These are phyloP conservation scores for Hypocryptadius cinnamomeus DNA, from an alignment of 2,113 vertebrate species.

Conservation along the genomic window DNA sequence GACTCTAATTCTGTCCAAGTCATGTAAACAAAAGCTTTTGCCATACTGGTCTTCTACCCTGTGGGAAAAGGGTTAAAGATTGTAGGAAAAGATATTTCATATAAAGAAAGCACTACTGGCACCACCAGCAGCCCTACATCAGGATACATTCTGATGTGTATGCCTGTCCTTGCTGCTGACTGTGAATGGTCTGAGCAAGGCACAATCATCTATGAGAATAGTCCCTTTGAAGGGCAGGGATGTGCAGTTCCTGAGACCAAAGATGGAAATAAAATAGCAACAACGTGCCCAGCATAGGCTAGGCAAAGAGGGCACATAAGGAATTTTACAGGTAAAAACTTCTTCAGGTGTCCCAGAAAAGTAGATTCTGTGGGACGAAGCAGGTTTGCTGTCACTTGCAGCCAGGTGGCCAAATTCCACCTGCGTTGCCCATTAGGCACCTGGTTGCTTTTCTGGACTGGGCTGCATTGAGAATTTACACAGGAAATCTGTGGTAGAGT, in stretches of 20 bases:
- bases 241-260: background rate
- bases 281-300: background rate
- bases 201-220: background rate
- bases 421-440: background rate
- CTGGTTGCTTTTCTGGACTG: background rate
- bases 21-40: background rate
- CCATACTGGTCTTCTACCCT: background rate
- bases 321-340: background rate
- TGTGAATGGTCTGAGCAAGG: background rate
- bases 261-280: background rate
- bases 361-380: fast-evolving
- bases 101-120: background rate
- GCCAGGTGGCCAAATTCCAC: background rate
- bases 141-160: background rate
- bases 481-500: background rate
- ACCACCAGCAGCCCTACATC: background rate
- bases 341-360: background rate
- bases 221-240: background rate
- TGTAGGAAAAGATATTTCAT: background rate
- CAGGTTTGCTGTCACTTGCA: background rate
- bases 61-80: background rate
- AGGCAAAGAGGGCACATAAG: background rate
- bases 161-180: background rate
- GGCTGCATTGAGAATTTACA: background rate
- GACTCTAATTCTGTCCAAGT: background rate